Conservation (phyloP, 2,113 vertebrate species). For the Otolemur garnettii region DNA sequence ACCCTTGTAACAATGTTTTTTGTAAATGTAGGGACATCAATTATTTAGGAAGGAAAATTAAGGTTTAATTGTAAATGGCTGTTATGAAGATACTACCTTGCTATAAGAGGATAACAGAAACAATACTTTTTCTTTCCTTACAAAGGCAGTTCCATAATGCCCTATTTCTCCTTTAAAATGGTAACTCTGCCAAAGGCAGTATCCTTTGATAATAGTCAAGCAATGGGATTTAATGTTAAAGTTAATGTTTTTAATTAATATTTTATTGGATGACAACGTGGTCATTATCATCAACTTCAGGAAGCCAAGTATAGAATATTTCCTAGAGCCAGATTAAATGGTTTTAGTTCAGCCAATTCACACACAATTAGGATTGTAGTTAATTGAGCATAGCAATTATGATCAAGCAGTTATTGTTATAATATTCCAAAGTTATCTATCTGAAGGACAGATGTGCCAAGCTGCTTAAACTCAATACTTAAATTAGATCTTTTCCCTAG, state of each 20-base stretch:
- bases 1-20: slow-evolving; percentile 1
- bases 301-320: slow-evolving; percentile 49
- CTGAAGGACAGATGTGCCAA: slow-evolving; percentile 57
- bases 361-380: slow-evolving; percentile 31
- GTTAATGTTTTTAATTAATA: slow-evolving; percentile 64
- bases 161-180: slow-evolving; percentile 36
- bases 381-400: slow-evolving; percentile 29
- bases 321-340: slow-evolving; percentile 64
- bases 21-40: not conserved
- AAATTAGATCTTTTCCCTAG: not conserved
- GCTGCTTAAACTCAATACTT: slow-evolving; percentile 51
- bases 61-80: slow-evolving; percentile 1
- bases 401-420: slow-evolving; percentile 23
- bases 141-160: slow-evolving; percentile 8
- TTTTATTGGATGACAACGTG: slow-evolving; percentile 52
- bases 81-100: slow-evolving; percentile 11
- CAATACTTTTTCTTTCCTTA: not conserved
- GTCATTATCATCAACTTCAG: slow-evolving; percentile 52
- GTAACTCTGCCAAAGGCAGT: slow-evolving; percentile 32
- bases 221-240: slow-evolving; percentile 49
- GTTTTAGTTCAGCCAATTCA: slow-evolving; percentile 56
- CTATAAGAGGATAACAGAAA: slow-evolving; percentile 42
- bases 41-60: slow-evolving; percentile 57
- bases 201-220: slow-evolving; percentile 49
- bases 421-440: slow-evolving; percentile 51